These are phyloP conservation scores for Callyntrura sp. DNA, from an alignment of 2,888 invertebrate genomes.

Conservation along the genomic window DNA sequence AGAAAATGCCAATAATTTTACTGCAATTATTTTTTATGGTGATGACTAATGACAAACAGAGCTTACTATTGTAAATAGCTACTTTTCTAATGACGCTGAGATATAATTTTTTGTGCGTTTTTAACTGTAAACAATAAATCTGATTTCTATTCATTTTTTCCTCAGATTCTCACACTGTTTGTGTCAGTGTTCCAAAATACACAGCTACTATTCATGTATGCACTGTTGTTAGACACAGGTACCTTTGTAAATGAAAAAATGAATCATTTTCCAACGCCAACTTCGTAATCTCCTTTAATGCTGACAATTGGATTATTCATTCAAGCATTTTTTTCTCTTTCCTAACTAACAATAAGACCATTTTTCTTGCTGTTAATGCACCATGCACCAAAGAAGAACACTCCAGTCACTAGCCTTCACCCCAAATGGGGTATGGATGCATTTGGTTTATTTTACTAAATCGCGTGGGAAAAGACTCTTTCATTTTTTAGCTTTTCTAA, in stretches of 20 bases:
- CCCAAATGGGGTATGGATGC: conserved; percentile 50
- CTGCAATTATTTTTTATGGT: conserved; percentile 44
- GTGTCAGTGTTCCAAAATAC: not conserved
- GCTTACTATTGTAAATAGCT: not conserved
- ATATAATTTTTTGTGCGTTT: not conserved
- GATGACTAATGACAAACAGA: not conserved
- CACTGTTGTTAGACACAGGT: not conserved
- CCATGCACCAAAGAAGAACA: no score
- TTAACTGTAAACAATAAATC: not conserved
- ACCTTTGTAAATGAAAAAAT: not conserved
- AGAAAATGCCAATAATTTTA: not conserved
- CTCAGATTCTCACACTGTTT: no score
- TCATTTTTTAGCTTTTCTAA: not conserved
- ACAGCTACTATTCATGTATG: not conserved
- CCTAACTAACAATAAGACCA: not conserved
- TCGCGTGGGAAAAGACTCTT: conserved; percentile 60
- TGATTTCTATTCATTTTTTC: not conserved
- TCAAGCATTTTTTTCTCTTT: conserved; percentile 33
- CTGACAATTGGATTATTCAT: conserved; percentile 57
- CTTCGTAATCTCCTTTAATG: conserved; percentile 46
- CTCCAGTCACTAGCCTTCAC: not conserved
- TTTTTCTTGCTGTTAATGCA: not conserved
- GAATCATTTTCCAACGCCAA: conserved; percentile 47
- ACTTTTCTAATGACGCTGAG: not conserved
- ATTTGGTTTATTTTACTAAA: conserved; percentile 20